Evolutionary conservation across 2,888 invertebrate genomes (phyloP).

Genomic region (Hyalella azteca): DNA sequence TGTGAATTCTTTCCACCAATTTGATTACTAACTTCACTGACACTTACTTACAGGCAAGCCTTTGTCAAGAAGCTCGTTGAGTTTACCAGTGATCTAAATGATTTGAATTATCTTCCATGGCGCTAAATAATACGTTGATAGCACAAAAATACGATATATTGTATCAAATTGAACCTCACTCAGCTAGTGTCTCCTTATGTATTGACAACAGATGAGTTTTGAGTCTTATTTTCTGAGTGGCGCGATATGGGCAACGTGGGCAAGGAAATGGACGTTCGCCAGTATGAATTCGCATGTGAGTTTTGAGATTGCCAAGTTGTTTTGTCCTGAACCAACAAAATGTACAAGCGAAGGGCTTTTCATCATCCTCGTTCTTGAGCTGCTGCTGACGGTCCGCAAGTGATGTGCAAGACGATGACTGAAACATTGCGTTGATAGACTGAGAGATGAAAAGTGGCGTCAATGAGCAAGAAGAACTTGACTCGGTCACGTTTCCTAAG

Average conservation of each 20-base stretch:
- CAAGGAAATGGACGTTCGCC: slow-evolving; percentile 48
- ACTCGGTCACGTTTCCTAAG: neutral
- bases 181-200: neutral
- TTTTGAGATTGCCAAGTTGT: slow-evolving; percentile 42
- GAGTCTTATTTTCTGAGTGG: slow-evolving; percentile 50
- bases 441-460: neutral
- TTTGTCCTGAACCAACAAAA: slow-evolving; percentile 44
- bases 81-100: no score
- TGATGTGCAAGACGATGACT: neutral
- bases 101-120: no score
- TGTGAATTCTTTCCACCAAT: no score
- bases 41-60: no score
- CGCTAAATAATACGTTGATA: no score
- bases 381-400: neutral
- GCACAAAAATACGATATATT: no score
- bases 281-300: slow-evolving; percentile 48
- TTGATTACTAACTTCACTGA: no score
- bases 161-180: no score
- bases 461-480: neutral
- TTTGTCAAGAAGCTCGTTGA: no score
- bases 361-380: slow-evolving; percentile 19
- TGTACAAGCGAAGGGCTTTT: slow-evolving; percentile 49
- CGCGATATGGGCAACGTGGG: slow-evolving; percentile 47
- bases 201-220: slow-evolving; percentile 43
- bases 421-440: no score